Conservation (phyloP, 2,113 vertebrate genomes). For the Siniperca knerii region DNA sequence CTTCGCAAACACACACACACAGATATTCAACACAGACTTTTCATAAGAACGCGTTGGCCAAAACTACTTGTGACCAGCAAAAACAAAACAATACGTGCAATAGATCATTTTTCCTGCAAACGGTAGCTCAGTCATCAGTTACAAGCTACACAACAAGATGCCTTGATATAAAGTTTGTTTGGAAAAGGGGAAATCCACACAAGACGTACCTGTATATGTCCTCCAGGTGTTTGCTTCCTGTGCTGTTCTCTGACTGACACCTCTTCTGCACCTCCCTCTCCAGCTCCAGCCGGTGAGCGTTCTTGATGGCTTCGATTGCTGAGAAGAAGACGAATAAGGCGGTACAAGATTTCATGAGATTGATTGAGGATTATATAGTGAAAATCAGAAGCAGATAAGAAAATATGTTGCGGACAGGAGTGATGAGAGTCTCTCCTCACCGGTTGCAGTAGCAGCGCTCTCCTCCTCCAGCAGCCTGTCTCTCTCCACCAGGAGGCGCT, state of each 20-base stretch:
- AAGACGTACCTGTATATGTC: slow-evolving; percentile 75
- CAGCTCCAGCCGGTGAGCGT: slow-evolving; percentile 78
- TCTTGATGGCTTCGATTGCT: slow-evolving; percentile 82
- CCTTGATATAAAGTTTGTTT: not conserved
- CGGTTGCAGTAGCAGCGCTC: slow-evolving; percentile 74
- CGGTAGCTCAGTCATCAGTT: not conserved
- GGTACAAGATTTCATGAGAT: not conserved
- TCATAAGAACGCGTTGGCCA: no score
- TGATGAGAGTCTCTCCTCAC: slow-evolving; percentile 50
- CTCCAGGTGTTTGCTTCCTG: slow-evolving; percentile 65
- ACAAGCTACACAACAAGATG: not conserved
- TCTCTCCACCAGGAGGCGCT: slow-evolving; percentile 72
- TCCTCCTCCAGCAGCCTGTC: slow-evolving; percentile 83
- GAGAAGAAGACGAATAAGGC: not conserved
- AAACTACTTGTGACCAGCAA: not conserved
- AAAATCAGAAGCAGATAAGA: not conserved
- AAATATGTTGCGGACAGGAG: no score
- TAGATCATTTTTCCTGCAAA: not conserved
- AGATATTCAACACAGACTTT: not conserved
- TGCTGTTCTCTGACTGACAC: slow-evolving; percentile 38
- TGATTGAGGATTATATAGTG: not conserved
- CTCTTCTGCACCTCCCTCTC: slow-evolving; percentile 77
- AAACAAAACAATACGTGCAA: not conserved
- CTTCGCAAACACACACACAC: slow-evolving; percentile 46
- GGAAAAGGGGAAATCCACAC: not conserved